A percentile compares a stretch with the other conserved stretches of the same genome.
phyloP scores from a whole-genome alignment of 23 tunicate species.

The Trididemnum clinides region DNA sequence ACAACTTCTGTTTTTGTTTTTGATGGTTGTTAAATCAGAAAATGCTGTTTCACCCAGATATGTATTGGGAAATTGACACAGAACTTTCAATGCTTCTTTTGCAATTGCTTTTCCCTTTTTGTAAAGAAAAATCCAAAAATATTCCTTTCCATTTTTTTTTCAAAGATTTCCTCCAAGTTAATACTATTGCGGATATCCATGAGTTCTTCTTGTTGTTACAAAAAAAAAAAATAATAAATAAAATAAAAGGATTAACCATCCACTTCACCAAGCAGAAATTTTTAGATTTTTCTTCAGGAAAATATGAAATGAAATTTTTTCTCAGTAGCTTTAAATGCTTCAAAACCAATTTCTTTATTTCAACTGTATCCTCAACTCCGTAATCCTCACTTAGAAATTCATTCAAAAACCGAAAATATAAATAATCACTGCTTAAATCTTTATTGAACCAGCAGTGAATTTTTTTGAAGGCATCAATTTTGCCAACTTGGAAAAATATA shows the following conservation, averaged over 20 bases:
- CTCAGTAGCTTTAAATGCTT: conserved; percentile 41
- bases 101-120: conserved; percentile 33
- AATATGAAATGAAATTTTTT: conserved; percentile 33
- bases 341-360: conserved; percentile 31
- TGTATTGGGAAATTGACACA: conserved; percentile 53
- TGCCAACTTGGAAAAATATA: conserved; percentile 48
- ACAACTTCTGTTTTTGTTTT: conserved; percentile 59
- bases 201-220: conserved; percentile 17
- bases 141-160: conserved; percentile 39
- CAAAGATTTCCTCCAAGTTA: conserved; percentile 27
- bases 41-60: conserved; percentile 66
- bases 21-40: conserved; percentile 49
- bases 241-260: conserved; percentile 34
- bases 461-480: conserved; percentile 40
- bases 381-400: conserved; percentile 45
- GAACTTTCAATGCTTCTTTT: conserved; percentile 34
- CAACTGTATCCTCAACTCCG: conserved; percentile 53
- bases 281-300: conserved; percentile 52
- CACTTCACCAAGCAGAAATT: conserved; percentile 29
- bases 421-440: conserved; percentile 31
- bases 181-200: conserved; percentile 31
- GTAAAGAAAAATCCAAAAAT: conserved; percentile 5
- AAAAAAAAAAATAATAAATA: too few species aligned
- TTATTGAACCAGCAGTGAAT: conserved; percentile 44
- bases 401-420: conserved; percentile 25